phyloP scores from a whole-genome alignment of 2,797 vertebrate species.

The Sphenopsis melanotis region DNA sequence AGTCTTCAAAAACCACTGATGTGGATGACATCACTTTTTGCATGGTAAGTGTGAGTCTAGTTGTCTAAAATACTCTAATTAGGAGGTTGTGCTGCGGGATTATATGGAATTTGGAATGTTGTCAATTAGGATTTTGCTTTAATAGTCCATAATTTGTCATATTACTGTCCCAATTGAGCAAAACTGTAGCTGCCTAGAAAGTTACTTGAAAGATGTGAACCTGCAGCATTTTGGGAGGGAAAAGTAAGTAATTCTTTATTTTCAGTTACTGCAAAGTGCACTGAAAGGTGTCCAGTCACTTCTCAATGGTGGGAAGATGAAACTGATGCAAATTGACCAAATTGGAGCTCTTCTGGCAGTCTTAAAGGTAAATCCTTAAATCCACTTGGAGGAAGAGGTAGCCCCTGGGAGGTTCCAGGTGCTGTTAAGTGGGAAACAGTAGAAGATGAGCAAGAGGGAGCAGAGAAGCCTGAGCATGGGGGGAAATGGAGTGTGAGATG shows the following conservation, averaged over 20 bases:
- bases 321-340: constrained; percentile 81
- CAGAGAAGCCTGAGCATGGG: accelerated
- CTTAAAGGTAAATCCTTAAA: constrained; percentile 81
- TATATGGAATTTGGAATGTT: background rate
- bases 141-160: background rate
- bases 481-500: background rate
- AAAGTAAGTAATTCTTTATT: background rate
- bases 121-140: background rate
- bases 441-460: background rate
- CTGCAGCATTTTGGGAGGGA: background rate
- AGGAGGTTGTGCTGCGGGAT: background rate
- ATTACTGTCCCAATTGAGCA: background rate
- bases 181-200: background rate
- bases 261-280: constrained; percentile 87
- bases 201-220: background rate
- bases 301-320: constrained; percentile 91
- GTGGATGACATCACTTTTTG: constrained; percentile 89
- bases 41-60: constrained; percentile 76
- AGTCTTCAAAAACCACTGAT: constrained; percentile 78
- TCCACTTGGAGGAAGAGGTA: background rate
- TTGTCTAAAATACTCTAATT: background rate
- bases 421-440: background rate
- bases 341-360: constrained; percentile 88
- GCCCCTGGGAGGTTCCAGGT: background rate
- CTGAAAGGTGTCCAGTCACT: constrained; percentile 91